Conservation (phyloP, 2,797 vertebrate species). For the Centroberyx gerrardi region DNA sequence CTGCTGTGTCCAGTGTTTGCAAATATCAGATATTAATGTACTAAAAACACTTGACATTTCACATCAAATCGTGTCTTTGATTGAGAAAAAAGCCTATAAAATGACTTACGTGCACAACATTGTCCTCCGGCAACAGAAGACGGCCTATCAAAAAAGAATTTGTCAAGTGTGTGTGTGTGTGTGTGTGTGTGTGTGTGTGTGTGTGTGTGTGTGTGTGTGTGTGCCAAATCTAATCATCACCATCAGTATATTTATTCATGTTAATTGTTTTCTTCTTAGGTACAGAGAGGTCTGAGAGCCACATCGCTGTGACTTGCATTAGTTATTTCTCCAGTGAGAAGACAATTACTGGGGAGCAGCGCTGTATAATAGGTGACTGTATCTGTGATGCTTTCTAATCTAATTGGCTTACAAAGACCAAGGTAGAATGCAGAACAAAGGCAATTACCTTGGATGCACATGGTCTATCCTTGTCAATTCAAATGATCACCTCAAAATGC, state of each 20-base stretch:
- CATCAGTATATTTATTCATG: background rate
- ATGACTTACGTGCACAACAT: too few relatives aligned
- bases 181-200: too few relatives aligned
- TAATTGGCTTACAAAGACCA: constrained; percentile 72
- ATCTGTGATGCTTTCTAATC: constrained; percentile 72
- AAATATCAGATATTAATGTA: too few relatives aligned
- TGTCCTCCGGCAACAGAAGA: too few relatives aligned
- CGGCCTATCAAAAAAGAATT: too few relatives aligned
- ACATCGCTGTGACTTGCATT: background rate
- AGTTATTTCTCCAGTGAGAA: constrained; percentile 5
- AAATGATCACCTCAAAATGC: constrained; percentile 43
- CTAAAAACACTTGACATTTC: too few relatives aligned
- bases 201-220: too few relatives aligned
- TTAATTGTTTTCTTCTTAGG: background rate
- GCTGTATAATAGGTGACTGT: constrained; percentile 39
- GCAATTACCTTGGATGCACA: constrained; percentile 41
- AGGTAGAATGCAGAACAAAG: constrained; percentile 62
- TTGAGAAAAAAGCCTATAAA: too few relatives aligned
- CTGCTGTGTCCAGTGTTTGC: too few relatives aligned
- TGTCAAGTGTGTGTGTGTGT: too few relatives aligned
- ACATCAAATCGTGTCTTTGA: too few relatives aligned
- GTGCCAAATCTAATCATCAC: background rate
- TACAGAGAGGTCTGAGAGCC: background rate
- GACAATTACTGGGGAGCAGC: constrained; percentile 18
- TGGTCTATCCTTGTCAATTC: constrained; percentile 66